These are phyloP conservation scores for Eubasilissa regina DNA, from an alignment of 1,140 invertebrate genomes.

Conservation along the genomic window DNA sequence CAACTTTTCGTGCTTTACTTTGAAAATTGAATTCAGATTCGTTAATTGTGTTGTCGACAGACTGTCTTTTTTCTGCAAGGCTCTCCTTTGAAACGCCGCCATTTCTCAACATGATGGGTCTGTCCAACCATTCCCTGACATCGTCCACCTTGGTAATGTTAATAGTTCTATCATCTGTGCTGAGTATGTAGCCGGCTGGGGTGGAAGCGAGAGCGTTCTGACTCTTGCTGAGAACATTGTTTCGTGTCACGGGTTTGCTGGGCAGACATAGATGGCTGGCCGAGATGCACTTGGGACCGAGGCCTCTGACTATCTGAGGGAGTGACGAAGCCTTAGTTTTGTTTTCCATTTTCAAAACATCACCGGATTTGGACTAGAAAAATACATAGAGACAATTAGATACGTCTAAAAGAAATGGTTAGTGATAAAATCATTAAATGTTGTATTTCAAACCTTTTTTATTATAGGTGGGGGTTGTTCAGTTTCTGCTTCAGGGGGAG, in stretches of 20 bases:
- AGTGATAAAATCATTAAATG: not conserved
- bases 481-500: constrained; percentile 7
- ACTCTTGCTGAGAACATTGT: constrained; percentile 59
- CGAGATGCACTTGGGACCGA: constrained; percentile 66
- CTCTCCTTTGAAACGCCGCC: constrained; percentile 47
- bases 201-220: constrained; percentile 61
- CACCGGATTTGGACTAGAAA: constrained; percentile 63
- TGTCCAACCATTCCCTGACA: constrained; percentile 69
- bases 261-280: constrained; percentile 63
- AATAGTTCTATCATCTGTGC: constrained; percentile 63
- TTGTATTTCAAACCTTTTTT: constrained; percentile 37
- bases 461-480: constrained; percentile 19
- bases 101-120: constrained; percentile 63
- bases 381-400: not conserved
- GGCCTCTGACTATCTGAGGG: constrained; percentile 40
- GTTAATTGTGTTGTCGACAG: constrained; percentile 47
- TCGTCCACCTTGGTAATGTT: constrained; percentile 68
- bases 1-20: constrained; percentile 62
- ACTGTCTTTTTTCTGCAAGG: constrained; percentile 54
- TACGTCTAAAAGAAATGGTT: not conserved
- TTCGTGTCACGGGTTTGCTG: constrained; percentile 57
- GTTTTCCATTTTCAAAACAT: constrained; percentile 53
- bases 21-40: constrained; percentile 49
- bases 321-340: constrained; percentile 29
- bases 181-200: constrained; percentile 68